Conservation (phyloP, 1,140 invertebrate species). For the Drosophila azteca region DNA sequence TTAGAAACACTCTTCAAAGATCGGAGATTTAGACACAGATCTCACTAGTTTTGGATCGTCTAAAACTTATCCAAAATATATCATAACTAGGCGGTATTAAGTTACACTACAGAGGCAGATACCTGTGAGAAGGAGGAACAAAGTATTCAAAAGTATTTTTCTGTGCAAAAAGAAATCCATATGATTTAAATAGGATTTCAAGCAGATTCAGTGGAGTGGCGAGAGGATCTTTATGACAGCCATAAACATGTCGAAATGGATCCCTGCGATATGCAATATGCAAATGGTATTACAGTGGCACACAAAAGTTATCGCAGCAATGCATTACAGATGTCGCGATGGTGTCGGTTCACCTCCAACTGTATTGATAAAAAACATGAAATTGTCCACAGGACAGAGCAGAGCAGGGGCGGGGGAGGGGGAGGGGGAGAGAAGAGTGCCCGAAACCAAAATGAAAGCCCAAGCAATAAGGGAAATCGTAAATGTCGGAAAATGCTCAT, state of each 20-base stretch:
- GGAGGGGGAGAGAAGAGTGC: slow-evolving; percentile 26
- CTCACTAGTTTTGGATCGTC: too few species aligned
- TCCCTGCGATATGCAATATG: background rate
- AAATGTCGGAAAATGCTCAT: slow-evolving; percentile 66
- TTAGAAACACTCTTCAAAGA: too few species aligned
- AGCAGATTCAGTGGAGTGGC: too few species aligned
- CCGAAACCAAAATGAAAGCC: slow-evolving; percentile 51
- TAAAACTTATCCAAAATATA: too few species aligned
- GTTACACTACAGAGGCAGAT: too few species aligned
- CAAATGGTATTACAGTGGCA: slow-evolving; percentile 14
- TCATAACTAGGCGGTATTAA: too few species aligned
- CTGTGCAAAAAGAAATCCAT: too few species aligned
- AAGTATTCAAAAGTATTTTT: too few species aligned
- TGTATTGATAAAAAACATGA: slow-evolving; percentile 39
- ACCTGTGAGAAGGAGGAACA: too few species aligned
- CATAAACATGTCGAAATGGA: slow-evolving; percentile 12
- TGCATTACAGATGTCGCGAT: slow-evolving; percentile 37
- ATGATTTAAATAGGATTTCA: too few species aligned
- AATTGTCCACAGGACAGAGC: slow-evolving; percentile 15
- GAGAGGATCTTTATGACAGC: background rate
- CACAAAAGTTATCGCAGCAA: slow-evolving; percentile 29
- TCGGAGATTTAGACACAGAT: too few species aligned
- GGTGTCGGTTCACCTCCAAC: background rate
- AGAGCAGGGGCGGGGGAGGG: background rate
- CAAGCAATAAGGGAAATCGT: slow-evolving; percentile 71